phyloP scores from a whole-genome alignment of 2,888 invertebrate species.

The Thereva nobilitata region DNA sequence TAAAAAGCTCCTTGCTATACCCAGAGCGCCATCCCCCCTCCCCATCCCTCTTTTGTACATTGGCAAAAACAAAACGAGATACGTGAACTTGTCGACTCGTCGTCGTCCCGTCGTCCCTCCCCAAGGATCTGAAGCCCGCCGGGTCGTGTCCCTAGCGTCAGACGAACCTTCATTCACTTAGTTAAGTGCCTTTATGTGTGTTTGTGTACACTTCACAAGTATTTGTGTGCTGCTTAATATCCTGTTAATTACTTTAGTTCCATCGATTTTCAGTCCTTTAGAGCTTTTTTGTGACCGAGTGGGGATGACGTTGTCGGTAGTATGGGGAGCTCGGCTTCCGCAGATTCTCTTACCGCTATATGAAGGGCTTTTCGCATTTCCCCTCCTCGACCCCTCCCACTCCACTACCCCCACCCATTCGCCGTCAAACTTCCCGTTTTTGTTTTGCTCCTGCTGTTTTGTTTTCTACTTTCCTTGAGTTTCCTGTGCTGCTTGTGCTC shows the following conservation, averaged over 20 bases:
- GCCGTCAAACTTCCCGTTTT: conserved; percentile 9
- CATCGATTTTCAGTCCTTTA: conserved; percentile 41
- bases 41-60: background rate
- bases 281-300: conserved; percentile 35
- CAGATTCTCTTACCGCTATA: conserved; percentile 6
- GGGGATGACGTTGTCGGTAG: background rate
- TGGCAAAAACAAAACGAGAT: too few species aligned
- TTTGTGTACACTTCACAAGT: conserved; percentile 20
- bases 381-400: conserved; percentile 1
- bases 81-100: background rate
- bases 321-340: conserved; percentile 3
- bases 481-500: conserved; percentile 11
- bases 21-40: conserved; percentile 21
- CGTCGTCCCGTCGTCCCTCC: background rate
- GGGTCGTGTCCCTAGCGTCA: conserved; percentile 14
- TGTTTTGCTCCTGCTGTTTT: conserved; percentile 28
- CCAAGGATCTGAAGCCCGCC: too few species aligned
- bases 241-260: conserved; percentile 43
- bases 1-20: conserved; percentile 27
- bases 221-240: conserved; percentile 42
- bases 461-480: conserved; percentile 33
- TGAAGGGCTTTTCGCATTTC: conserved; percentile 17
- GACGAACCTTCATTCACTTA: conserved; percentile 13
- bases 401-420: background rate
- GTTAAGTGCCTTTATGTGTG: background rate